These are phyloP conservation scores for Euphysa ruthae DNA, from an alignment of 30 jellyfish, hydroid and myxozoan genomes.

Conservation along the genomic window DNA sequence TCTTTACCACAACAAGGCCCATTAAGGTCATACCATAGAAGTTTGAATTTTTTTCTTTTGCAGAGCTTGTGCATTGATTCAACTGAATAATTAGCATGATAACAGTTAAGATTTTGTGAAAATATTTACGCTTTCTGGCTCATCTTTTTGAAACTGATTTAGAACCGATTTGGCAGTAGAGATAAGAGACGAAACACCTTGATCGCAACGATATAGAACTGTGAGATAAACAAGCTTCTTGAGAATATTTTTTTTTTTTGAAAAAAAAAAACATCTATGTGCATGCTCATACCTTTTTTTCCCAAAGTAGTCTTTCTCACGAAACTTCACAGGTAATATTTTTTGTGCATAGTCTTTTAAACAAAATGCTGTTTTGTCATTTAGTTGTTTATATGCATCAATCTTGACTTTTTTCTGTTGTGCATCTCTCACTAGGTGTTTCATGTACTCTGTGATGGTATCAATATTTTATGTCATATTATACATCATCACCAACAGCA, in stretches of 20 bases:
- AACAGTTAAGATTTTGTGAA: neutral
- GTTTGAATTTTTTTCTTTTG: neutral
- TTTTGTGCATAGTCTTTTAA: slow-evolving; percentile 2
- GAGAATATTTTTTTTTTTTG: neutral
- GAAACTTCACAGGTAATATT: neutral
- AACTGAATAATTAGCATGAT: neutral
- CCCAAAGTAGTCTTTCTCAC: neutral
- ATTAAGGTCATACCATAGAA: neutral
- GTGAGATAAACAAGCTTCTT: neutral
- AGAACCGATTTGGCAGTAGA: slow-evolving; percentile 8
- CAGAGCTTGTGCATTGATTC: neutral
- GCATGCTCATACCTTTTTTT: slow-evolving; percentile 6
- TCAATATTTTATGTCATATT: slow-evolving; percentile 1
- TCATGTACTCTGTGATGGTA: slow-evolving; percentile 4
- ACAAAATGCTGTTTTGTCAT: slow-evolving; percentile 3
- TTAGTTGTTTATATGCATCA: neutral
- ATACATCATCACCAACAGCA: slow-evolving; percentile 1
- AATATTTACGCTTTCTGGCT: slow-evolving; percentile 3
- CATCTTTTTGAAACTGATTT: slow-evolving; percentile 4
- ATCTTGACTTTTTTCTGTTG: neutral
- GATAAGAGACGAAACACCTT: neutral
- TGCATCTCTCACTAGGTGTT: neutral
- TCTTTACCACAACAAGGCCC: slow-evolving; percentile 1
- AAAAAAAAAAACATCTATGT: neutral
- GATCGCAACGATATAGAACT: slow-evolving; percentile 18